These are phyloP conservation scores for Netelia virgata DNA, from an alignment of 2,888 invertebrate genomes.

Conservation along the genomic window DNA sequence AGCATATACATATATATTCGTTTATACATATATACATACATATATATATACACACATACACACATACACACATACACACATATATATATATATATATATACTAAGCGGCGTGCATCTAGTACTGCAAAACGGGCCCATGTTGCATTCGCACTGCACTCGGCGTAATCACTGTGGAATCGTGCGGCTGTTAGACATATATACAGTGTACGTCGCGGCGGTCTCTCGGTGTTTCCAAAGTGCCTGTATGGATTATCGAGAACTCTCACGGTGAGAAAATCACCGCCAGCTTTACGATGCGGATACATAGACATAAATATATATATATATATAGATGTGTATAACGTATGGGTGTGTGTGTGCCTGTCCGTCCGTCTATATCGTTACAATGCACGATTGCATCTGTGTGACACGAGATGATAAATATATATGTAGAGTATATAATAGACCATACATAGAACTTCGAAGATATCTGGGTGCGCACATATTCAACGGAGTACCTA, in stretches of 20 bases:
- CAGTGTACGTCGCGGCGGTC: conserved; percentile 44
- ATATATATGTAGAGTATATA: background rate
- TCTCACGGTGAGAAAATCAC: conserved; percentile 72
- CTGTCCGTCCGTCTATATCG: conserved; percentile 29
- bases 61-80: background rate
- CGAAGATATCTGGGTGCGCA: conserved; percentile 10
- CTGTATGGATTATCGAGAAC: conserved; percentile 69
- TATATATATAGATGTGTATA: conserved; percentile 2
- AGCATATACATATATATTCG: conserved; percentile 10
- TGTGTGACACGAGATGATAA: background rate
- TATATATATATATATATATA: background rate
- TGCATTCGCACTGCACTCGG: conserved; percentile 55
- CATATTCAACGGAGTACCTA: conserved; percentile 12
- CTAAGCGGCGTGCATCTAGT: conserved; percentile 26
- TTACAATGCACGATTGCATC: background rate
- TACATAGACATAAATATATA: conserved; percentile 10
- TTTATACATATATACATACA: background rate
- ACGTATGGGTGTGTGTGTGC: background rate
- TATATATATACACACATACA: background rate
- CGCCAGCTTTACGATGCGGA: conserved; percentile 37
- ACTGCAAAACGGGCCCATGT: conserved; percentile 32
- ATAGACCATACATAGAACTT: background rate
- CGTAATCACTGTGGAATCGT: conserved; percentile 71
- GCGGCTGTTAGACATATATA: conserved; percentile 52
- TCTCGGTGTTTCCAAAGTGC: conserved; percentile 53